Evolutionary conservation across 2,797 vertebrate genomes (phyloP).

Genomic region (Myiothlypis chrysogaster): DNA sequence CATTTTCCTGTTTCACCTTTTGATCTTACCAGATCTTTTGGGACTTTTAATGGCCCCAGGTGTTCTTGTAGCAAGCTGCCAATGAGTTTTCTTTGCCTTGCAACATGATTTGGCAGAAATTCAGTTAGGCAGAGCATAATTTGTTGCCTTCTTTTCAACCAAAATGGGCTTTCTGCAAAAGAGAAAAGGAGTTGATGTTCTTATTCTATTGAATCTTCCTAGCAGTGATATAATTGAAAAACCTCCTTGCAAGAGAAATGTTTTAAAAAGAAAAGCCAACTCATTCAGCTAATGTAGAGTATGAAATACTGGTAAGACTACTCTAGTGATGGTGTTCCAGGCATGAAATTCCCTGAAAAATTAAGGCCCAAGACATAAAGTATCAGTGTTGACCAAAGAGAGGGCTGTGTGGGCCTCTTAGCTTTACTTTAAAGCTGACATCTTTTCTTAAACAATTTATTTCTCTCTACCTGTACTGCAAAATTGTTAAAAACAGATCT

Average conservation of each 20-base stretch:
- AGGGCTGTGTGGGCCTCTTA: background rate
- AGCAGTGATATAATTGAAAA: background rate
- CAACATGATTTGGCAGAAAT: background rate
- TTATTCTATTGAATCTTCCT: background rate
- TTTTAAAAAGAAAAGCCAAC: background rate
- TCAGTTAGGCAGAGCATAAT: background rate
- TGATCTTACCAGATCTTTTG: slow-evolving; percentile 1
- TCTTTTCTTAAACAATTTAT: slow-evolving; percentile 8
- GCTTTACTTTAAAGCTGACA: slow-evolving; percentile 33
- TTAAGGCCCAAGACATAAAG: background rate
- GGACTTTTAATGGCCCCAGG: background rate
- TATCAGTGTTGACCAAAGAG: slow-evolving; percentile 20
- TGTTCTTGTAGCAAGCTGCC: background rate
- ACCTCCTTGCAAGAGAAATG: background rate
- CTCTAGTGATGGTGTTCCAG: background rate
- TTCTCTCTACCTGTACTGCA: slow-evolving; percentile 25
- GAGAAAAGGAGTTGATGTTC: background rate
- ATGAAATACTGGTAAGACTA: background rate
- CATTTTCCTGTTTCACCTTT: slow-evolving; percentile 36
- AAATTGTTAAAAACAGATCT: slow-evolving; percentile 10
- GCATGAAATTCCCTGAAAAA: slow-evolving; percentile 24
- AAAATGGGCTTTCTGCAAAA: background rate
- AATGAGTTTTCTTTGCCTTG: background rate
- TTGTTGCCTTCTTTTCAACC: background rate
- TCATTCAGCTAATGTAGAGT: background rate